Percentiles rank a stretch among this genome's conserved stretches.
Evolutionary conservation across 2,113 vertebrate genomes (phyloP).

Genomic region (Papio anubis): DNA sequence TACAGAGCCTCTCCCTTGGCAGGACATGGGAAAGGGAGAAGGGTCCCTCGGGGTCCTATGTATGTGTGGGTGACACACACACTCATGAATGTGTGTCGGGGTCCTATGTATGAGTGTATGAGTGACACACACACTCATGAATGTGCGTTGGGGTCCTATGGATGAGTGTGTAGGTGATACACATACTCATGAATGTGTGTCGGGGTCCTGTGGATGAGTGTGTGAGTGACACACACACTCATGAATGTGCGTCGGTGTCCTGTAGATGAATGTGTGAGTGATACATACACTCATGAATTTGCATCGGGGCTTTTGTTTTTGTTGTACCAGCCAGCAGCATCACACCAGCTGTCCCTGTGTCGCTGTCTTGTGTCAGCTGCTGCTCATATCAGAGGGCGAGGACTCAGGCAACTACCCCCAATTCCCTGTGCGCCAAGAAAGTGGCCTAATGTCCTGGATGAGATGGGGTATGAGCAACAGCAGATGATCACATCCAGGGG

Average conservation of each 20-base stretch:
- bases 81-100: background rate
- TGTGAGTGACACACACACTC: too few species aligned
- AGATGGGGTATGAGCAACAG: background rate
- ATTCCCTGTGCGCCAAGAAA: background rate
- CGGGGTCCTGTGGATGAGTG: background rate
- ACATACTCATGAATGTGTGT: accelerated
- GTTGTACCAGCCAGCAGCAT: background rate
- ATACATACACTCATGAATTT: accelerated
- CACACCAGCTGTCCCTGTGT: too few species aligned
- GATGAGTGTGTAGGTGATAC: background rate
- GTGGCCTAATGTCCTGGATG: background rate
- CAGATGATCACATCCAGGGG: background rate
- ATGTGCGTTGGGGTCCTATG: background rate
- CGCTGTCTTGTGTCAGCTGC: background rate
- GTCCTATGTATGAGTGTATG: background rate
- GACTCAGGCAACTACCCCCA: background rate
- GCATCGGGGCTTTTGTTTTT: background rate
- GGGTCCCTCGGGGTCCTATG: background rate
- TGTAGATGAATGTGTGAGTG: background rate
- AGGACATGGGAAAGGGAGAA: background rate
- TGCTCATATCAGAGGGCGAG: background rate
- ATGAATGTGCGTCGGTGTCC: background rate
- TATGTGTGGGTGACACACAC: background rate
- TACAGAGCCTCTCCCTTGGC: background rate
- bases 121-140: too few species aligned